phyloP scores from a whole-genome alignment of 2,888 invertebrate species.

The Cryptus armator region DNA sequence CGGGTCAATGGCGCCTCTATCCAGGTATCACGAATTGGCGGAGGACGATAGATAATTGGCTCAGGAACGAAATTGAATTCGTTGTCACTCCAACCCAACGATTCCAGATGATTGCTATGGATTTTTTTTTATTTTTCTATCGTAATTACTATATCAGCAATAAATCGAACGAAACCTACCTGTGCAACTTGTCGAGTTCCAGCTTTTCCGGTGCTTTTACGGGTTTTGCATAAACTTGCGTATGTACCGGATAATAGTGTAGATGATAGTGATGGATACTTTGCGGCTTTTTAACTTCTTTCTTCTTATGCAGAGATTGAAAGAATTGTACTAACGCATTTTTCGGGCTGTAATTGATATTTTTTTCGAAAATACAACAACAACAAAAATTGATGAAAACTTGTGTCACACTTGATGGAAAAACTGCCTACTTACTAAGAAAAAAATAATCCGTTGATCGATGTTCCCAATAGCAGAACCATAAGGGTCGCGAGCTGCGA shows the following conservation, averaged over 20 bases:
- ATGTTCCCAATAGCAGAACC: conserved; percentile 69
- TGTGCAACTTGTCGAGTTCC: conserved; percentile 72
- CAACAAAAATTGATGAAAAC: not conserved
- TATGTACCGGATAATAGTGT: conserved; percentile 77
- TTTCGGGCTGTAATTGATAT: conserved; percentile 73
- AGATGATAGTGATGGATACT: conserved; percentile 78
- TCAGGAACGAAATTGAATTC: conserved; percentile 73
- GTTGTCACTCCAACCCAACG: conserved; percentile 75
- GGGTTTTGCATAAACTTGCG: conserved; percentile 67
- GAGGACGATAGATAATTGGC: conserved; percentile 66
- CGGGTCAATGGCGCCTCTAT: conserved; percentile 55
- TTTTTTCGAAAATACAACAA: not conserved
- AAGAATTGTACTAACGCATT: conserved; percentile 73
- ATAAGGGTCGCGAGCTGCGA: conserved; percentile 65
- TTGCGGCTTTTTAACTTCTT: conserved; percentile 67
- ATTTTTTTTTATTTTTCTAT: not conserved
- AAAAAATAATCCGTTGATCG: conserved; percentile 76
- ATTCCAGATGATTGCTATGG: conserved; percentile 72
- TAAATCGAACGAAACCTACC: conserved; percentile 65
- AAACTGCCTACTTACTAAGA: conserved; percentile 72
- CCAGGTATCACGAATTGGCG: conserved; percentile 63
- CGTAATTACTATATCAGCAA: not conserved
- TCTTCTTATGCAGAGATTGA: conserved; percentile 72
- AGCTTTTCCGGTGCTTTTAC: conserved; percentile 72
- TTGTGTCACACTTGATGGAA: not conserved